A percentile compares a stretch with the other conserved stretches of the same genome.
These are phyloP conservation scores for Scelioninae gen. 1 DNA, from an alignment of 2,888 invertebrate species.

Conservation along the genomic window DNA sequence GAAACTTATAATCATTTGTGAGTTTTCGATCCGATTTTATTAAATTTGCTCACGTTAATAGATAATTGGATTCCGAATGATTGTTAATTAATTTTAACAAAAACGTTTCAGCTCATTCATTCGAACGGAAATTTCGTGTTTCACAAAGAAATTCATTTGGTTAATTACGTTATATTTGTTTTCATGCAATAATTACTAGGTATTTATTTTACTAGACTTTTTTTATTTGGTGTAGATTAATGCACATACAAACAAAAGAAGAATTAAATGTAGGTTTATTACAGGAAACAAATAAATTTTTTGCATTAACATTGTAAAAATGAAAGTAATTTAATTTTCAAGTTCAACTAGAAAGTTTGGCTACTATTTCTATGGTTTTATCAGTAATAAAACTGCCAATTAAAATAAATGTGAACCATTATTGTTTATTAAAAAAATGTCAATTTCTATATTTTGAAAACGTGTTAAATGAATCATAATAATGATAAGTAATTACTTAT, in stretches of 20 bases:
- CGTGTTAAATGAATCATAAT: too few relatives aligned
- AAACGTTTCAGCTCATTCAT: neutral
- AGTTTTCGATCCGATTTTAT: slow-evolving; percentile 12
- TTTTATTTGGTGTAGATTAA: too few relatives aligned
- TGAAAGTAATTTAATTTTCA: slow-evolving; percentile 45
- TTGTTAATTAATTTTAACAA: neutral
- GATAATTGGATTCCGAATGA: slow-evolving; percentile 14
- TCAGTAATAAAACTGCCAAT: slow-evolving; percentile 25
- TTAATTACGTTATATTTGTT: too few relatives aligned
- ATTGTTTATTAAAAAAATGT: too few relatives aligned
- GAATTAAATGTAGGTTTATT: slow-evolving; percentile 55
- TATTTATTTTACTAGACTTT: too few relatives aligned
- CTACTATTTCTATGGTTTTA: slow-evolving; percentile 29
- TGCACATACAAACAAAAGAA: neutral
- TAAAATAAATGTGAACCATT: too few relatives aligned
- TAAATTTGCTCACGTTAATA: slow-evolving; percentile 10
- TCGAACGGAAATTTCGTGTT: too few relatives aligned
- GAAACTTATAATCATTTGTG: slow-evolving; percentile 16
- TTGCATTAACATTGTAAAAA: slow-evolving; percentile 4
- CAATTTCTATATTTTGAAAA: too few relatives aligned
- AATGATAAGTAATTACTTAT: too few relatives aligned
- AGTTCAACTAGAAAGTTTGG: slow-evolving; percentile 48
- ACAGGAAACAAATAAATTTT: slow-evolving; percentile 35
- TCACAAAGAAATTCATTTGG: too few relatives aligned
- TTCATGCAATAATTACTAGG: too few relatives aligned